Conservation (phyloP, 2,888 invertebrate species). For the Sinhomidia bicolor region DNA sequence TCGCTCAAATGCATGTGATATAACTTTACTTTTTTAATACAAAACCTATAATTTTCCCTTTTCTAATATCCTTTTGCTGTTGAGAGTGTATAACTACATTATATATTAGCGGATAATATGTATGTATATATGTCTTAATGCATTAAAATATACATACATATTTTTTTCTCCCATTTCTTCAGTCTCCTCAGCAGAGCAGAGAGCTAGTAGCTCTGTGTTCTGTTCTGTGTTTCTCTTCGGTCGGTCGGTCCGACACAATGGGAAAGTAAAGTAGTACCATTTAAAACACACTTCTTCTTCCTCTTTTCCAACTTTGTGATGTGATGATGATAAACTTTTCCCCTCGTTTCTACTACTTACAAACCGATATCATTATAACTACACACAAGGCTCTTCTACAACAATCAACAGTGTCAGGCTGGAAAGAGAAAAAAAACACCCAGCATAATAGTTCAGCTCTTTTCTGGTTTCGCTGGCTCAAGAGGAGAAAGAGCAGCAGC, state of each 20-base stretch:
- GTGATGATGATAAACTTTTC: conserved; percentile 2
- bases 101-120: background rate
- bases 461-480: background rate
- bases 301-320: background rate
- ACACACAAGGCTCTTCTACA: background rate
- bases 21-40: background rate
- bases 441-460: background rate
- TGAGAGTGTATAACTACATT: background rate
- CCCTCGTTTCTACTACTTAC: conserved; percentile 14
- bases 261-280: background rate
- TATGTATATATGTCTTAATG: background rate
- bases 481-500: background rate
- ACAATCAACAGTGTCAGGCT: conserved; percentile 39
- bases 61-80: background rate
- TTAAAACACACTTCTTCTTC: conserved; percentile 9
- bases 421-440: too few relatives aligned
- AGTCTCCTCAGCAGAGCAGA: too few relatives aligned
- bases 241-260: background rate
- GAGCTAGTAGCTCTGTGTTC: background rate
- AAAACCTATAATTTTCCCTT: conserved; percentile 28
- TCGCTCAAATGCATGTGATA: background rate
- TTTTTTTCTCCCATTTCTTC: background rate
- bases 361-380: background rate
- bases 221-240: background rate
- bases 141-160: background rate